Evolutionary conservation across 2,888 invertebrate genomes (phyloP), one percentile per base, ranked within the genome.

Genomic region (Lottia gigantea): DNA sequence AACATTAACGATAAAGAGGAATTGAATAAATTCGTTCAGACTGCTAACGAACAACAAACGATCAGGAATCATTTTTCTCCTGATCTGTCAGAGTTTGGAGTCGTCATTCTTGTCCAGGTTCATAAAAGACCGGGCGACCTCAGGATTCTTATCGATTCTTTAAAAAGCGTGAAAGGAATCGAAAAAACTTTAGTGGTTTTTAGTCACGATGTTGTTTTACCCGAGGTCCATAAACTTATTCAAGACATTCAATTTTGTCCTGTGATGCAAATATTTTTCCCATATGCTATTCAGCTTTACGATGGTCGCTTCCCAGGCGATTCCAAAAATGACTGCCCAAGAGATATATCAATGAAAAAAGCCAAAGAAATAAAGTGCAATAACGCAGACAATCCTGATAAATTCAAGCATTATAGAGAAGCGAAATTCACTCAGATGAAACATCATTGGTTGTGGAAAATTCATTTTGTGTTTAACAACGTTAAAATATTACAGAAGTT

Each of bases 371-470:
- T 15, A 12, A 62, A 62, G 4, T 70, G 70, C 62, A 40, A 46
- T 61, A 70, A 70, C 47, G 70, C 70, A 19, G 46, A 45, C 4
- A 46, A 62, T 16, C 66, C 70, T 8, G 70, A 70, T 45, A 19
- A 46, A 14, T 66, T 66, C 62, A 61, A 62, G 3, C 70, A 70
- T 46, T 70, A 70, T 66, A 65, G 70, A 45, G 63, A 70, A 19
- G 66, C 62, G 4, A 25, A n/a, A 14, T 46, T 62, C 26, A 45
- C 66, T 16, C 70, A 70, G 23, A 70, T 70, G 14, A 70, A 70
- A 47, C 70, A 70, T 23, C 70, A 70, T 46, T 70, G 66, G 66
- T 2, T 66, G 6, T 70, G 70, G 70, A 70, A 66, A 47, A 62
- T 65, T 11, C 62, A 66, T 25, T 70, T 62, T 47, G 62, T 66